Conservation (phyloP, 2,888 invertebrate species). For the Nomada ferruginata region DNA sequence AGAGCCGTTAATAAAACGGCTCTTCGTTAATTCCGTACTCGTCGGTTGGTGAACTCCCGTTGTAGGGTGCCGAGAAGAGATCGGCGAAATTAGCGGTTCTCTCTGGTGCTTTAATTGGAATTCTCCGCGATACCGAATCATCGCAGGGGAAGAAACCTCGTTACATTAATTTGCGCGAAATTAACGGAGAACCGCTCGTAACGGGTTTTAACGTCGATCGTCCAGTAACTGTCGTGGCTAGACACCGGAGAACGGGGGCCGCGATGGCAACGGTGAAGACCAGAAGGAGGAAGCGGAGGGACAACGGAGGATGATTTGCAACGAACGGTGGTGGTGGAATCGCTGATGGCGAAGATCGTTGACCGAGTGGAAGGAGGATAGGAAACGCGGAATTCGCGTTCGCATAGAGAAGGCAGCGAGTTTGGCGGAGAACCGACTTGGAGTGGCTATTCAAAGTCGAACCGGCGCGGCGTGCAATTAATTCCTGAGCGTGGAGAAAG, state of each 20-base stretch:
- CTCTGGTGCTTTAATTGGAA: conserved; percentile 20
- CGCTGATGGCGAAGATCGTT: not conserved
- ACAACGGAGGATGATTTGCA: not conserved
- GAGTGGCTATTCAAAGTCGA: conserved; percentile 74
- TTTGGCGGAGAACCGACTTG: conserved; percentile 53
- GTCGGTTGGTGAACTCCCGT: not conserved
- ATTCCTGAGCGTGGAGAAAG: conserved; percentile 69
- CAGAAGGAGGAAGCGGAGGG: not conserved
- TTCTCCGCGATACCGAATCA: conserved; percentile 27
- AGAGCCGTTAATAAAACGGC: not conserved
- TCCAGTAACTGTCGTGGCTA: not conserved
- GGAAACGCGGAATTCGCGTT: conserved; percentile 7
- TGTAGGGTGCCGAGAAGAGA: conserved; percentile 9
- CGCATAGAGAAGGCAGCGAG: conserved; percentile 37
- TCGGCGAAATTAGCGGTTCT: not conserved
- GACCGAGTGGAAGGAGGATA: not conserved
- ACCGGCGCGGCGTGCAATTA: conserved; percentile 75
- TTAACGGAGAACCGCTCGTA: conserved; percentile 51
- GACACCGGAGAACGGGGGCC: not conserved
- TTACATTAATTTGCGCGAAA: conserved; percentile 56
- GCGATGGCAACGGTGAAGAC: not conserved
- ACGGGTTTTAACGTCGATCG: conserved; percentile 51
- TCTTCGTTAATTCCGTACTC: conserved; percentile 43
- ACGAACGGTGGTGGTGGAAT: not conserved
- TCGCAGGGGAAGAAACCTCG: conserved; percentile 36